Percentiles rank a stretch among this genome's conserved stretches.
These are phyloP conservation scores for Odocoileus virginianus DNA, from an alignment of 2,113 vertebrate species.

Conservation along the genomic window DNA sequence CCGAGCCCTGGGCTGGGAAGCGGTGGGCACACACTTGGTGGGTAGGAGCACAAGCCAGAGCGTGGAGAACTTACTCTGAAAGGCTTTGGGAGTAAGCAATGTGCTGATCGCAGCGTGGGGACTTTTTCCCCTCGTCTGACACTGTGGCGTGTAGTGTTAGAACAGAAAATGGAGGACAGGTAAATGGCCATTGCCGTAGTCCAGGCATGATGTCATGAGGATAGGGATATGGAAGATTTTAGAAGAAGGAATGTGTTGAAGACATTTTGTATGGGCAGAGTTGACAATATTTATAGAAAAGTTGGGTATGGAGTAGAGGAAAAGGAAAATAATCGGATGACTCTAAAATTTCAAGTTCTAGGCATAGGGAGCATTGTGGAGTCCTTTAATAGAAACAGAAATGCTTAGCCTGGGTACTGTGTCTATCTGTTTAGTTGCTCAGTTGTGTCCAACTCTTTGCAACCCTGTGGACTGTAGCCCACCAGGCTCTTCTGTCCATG, in stretches of 20 bases:
- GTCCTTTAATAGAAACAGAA: neutral
- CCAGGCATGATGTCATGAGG: neutral
- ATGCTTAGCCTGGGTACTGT: neutral
- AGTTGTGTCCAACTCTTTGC: neutral
- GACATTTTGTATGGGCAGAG: neutral
- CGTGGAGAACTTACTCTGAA: neutral
- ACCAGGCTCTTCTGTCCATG: neutral
- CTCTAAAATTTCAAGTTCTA: neutral
- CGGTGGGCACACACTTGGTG: neutral
- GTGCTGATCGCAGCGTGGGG: neutral
- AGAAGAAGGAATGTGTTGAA: neutral
- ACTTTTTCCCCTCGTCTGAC: too few relatives aligned
- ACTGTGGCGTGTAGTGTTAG: neutral
- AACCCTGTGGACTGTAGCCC: neutral
- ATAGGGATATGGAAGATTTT: neutral
- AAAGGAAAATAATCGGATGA: neutral
- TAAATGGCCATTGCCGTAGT: neutral
- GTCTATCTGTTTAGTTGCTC: neutral
- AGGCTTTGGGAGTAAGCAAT: neutral
- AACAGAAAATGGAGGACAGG: neutral
- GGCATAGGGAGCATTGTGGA: neutral
- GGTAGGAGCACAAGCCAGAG: neutral
- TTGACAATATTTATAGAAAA: neutral
- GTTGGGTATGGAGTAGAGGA: neutral
- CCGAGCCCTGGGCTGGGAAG: neutral